Percentiles rank a stretch among this genome's conserved stretches.
These are phyloP conservation scores for Coregonus sp. DNA, from an alignment of 2,797 vertebrate genomes.

Conservation along the genomic window DNA sequence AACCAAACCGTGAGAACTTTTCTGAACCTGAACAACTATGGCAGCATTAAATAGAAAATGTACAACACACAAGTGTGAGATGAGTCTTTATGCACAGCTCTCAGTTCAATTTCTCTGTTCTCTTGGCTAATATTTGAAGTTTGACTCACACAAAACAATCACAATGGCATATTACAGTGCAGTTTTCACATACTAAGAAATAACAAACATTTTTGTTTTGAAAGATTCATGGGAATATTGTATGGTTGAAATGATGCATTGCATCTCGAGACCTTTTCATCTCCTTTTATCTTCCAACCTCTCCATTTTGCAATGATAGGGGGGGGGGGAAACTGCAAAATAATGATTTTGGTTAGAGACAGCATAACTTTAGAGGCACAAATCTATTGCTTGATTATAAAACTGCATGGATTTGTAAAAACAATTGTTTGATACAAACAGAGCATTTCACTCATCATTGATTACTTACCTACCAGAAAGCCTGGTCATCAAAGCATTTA, in stretches of 20 bases:
- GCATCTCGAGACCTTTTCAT: not conserved
- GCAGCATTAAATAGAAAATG: slow-evolving; percentile 52
- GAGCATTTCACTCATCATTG: not conserved
- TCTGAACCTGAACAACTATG: slow-evolving; percentile 9
- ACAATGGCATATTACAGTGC: not conserved
- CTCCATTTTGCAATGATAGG: slow-evolving; percentile 69
- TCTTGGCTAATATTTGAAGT: too few relatives aligned
- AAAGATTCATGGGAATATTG: not conserved
- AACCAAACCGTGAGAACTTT: slow-evolving; percentile 19
- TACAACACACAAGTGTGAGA: slow-evolving; percentile 4
- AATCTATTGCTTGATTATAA: not conserved
- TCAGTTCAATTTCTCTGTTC: not conserved
- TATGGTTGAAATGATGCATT: not conserved
- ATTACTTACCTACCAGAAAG: slow-evolving; percentile 87
- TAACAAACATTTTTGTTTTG: not conserved
- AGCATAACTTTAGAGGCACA: too few relatives aligned
- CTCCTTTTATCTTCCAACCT: not conserved
- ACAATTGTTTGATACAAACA: not conserved
- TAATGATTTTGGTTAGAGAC: not conserved
- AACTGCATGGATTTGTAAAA: too few relatives aligned
- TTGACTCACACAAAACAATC: not conserved
- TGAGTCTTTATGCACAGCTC: slow-evolving; percentile 20
- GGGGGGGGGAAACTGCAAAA: slow-evolving; percentile 85
- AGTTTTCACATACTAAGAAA: not conserved
- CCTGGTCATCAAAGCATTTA: slow-evolving; percentile 90